phyloP scores from a whole-genome alignment of 2,888 invertebrate genomes.

The Apodemia arnacis region DNA sequence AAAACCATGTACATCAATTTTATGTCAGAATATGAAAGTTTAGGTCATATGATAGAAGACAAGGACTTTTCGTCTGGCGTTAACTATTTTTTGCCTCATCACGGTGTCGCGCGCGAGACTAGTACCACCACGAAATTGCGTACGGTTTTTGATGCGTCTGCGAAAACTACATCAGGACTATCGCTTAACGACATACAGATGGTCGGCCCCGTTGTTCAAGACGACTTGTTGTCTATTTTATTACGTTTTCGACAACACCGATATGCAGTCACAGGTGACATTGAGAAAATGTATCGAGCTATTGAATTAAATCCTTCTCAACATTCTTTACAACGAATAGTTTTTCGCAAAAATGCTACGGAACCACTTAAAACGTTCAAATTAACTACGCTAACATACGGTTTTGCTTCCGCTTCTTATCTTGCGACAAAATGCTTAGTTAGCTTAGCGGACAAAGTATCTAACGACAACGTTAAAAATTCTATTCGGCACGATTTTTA shows the following conservation, averaged over 20 bases:
- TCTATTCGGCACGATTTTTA: conserved; percentile 54
- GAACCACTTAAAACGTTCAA: conserved; percentile 63
- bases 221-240: conserved; percentile 68
- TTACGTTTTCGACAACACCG: conserved; percentile 70
- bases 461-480: conserved; percentile 40
- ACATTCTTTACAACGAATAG: conserved; percentile 29
- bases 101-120: background rate
- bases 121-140: conserved; percentile 62
- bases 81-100: conserved; percentile 80
- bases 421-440: conserved; percentile 76
- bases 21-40: conserved; percentile 73
- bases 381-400: conserved; percentile 80
- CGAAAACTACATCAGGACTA: conserved; percentile 60
- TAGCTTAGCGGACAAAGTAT: conserved; percentile 48
- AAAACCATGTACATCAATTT: conserved; percentile 74
- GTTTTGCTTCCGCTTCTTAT: conserved; percentile 78
- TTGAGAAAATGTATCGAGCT: conserved; percentile 71
- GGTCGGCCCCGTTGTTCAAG: conserved; percentile 76
- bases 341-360: conserved; percentile 13
- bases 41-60: conserved; percentile 78
- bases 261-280: conserved; percentile 63
- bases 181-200: conserved; percentile 71
- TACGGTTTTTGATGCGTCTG: conserved; percentile 82
- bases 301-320: conserved; percentile 46
- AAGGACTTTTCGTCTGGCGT: background rate